A percentile compares a stretch with the other conserved stretches of the same genome.
phyloP scores from a whole-genome alignment of 2,888 invertebrate genomes.

The Brassicogethes aeneus region DNA sequence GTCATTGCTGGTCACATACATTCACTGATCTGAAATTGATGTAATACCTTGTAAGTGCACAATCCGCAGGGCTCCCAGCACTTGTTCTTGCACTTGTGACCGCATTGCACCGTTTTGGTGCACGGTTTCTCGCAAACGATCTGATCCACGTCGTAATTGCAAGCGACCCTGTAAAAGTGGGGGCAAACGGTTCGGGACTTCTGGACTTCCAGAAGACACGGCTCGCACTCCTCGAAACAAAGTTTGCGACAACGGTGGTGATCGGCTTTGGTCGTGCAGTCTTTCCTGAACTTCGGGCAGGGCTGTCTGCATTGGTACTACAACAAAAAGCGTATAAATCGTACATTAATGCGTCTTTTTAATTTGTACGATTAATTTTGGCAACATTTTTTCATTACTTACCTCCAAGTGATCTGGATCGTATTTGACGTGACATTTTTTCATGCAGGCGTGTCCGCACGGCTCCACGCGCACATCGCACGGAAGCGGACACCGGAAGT shows the following conservation, averaged over 20 bases:
- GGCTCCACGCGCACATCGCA: constrained; percentile 46
- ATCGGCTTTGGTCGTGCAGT: constrained; percentile 34
- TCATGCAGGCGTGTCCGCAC: constrained; percentile 56
- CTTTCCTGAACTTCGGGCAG: constrained; percentile 40
- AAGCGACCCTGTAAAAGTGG: constrained; percentile 40
- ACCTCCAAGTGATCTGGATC: constrained; percentile 53
- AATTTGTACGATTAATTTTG: too few species aligned
- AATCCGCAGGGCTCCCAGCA: constrained; percentile 45
- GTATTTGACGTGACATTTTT: constrained; percentile 47
- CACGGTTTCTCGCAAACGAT: constrained; percentile 43
- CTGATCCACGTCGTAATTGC: constrained; percentile 38
- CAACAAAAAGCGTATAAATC: constrained; percentile 21
- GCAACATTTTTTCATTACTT: constrained; percentile 19
- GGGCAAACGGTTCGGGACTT: constrained; percentile 44
- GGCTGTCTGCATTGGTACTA: constrained; percentile 45
- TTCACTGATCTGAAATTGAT: too few species aligned
- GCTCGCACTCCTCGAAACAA: constrained; percentile 47
- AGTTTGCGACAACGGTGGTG: constrained; percentile 22
- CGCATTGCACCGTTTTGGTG: constrained; percentile 41
- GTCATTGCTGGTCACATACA: too few species aligned
- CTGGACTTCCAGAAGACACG: constrained; percentile 40
- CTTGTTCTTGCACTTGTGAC: constrained; percentile 44
- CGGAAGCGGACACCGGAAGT: constrained; percentile 38
- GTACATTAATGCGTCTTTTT: not conserved
- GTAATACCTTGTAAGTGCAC: constrained; percentile 42